Evolutionary conservation across 2,888 invertebrate genomes (phyloP), one percentile per base, ranked within the genome.

Genomic region (Lomographa bimaculata): DNA sequence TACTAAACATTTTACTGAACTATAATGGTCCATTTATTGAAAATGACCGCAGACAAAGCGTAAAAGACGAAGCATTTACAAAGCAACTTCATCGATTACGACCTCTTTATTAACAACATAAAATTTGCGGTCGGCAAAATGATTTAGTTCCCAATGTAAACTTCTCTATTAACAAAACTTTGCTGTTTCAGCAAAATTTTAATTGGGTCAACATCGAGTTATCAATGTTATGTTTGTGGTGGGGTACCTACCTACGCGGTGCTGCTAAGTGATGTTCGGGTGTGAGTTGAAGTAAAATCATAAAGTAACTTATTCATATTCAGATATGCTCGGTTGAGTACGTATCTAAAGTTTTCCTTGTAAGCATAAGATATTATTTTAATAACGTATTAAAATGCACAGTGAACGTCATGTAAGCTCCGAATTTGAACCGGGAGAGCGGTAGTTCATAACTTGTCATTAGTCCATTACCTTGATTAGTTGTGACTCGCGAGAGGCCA

Each of bases 381-480:
- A 63, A 55, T 48, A 56, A 46, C 53, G 26, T 8, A n/a, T n/a
- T n/a, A n/a, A n/a, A n/a, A n/a, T n/a, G n/a, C n/a, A n/a, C n/a
- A n/a, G n/a, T n/a, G n/a, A n/a, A n/a, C n/a, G n/a, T n/a, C n/a
- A n/a, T n/a, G n/a, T n/a, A n/a, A n/a, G 54, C 46, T 42, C 39
- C 24, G 62, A 75, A 69, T 76, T 75, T 59, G 55, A 50, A 54
- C 45, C 49, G 43, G 37, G 46, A 53, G 51, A 47, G 54, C 48
- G 61, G 64, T 67, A 73, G 71, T 75, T 75, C 56, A 55, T 58
- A 76, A 79, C 73, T 80, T 79, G 78, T 80, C 73, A 77, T 79
- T 79, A 75, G 72, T 82, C 85, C 77, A 84, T 85, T 83, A 83
- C 67, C 53, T 65, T 77, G 79, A 85, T 84, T 81, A 79, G 75